Evolutionary conservation across 2,113 vertebrate genomes (phyloP), one percentile per base, ranked within the genome.

Genomic region (Prunella fulvescens): DNA sequence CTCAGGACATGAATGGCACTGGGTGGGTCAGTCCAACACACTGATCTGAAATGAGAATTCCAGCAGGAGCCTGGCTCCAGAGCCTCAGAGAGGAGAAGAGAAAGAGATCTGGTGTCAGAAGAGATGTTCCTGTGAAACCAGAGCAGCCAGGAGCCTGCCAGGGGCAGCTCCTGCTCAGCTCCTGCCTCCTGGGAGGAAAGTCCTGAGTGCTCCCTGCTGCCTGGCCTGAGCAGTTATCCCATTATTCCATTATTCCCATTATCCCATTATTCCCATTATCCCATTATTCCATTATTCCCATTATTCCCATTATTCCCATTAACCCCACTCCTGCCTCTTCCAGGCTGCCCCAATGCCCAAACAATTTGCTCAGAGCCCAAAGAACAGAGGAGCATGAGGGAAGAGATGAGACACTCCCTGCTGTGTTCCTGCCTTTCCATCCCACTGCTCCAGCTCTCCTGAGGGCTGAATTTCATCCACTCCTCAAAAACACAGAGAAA

Each of bases 301-400:
- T 6, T 13, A 22, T 53, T 44, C 19, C 53, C 48, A 51, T 15
- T 12, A 18, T 44, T 40, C 20, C 60, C 6, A 1, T 4, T 18
- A 9, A 22, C 11, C 54, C 62, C 3, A 7, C 14, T 19, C 67
- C 39, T 11, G 26, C 4, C 20, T 65, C 39, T 42, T 26, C 50
- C 44, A 69, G 22, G 19, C 44, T 53, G 50, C 54, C 54, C 29
- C 9, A 2, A 14, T 12, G 11, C n/a, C 50, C 7, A 2, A 25
- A 19, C 0, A 0, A 16, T 22, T 8, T 29, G 16, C 42, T 56
- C 23, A 11, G 58, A 12, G 16, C 58, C 22, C 37, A 31, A 47
- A 19, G 51, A 51, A 19, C 26, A 4, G 0, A 1, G 19, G 9
- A 42, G 20, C 13, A 3, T 0, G 5, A 19, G 28, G 39, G 58